phyloP scores from a whole-genome alignment of 2,888 invertebrate species.

The Cephus rjabovi region DNA sequence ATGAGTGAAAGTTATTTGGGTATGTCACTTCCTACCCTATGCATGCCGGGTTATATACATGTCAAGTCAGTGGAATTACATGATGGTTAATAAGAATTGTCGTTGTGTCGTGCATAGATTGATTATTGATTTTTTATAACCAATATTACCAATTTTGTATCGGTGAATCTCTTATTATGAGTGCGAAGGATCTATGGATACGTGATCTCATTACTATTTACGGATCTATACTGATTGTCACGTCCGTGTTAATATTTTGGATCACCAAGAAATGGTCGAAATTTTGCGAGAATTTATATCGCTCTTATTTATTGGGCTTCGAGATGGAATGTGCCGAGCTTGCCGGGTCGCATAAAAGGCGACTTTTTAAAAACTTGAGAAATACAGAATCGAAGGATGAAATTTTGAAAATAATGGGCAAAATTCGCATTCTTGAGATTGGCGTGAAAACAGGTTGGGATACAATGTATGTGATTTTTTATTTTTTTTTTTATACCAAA shows the following conservation, averaged over 20 bases:
- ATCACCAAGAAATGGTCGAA: slow-evolving; percentile 41
- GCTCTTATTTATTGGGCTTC: slow-evolving; percentile 51
- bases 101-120: not conserved
- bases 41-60: not conserved
- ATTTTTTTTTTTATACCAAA: not conserved
- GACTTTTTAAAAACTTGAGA: slow-evolving; percentile 45
- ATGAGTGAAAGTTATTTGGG: no score
- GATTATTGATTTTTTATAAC: not conserved
- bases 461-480: not conserved
- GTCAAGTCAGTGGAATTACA: not conserved
- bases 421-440: slow-evolving; percentile 56
- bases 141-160: not conserved
- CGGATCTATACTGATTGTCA: slow-evolving; percentile 34
- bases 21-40: no score
- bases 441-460: slow-evolving; percentile 58
- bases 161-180: slow-evolving; percentile 35
- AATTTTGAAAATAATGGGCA: slow-evolving; percentile 43
- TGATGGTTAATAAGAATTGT: not conserved
- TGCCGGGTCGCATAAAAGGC: slow-evolving; percentile 39
- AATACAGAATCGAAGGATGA: slow-evolving; percentile 45
- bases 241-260: slow-evolving; percentile 30
- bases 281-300: slow-evolving; percentile 43
- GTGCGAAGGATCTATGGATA: slow-evolving; percentile 51
- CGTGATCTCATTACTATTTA: slow-evolving; percentile 50
- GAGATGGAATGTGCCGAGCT: slow-evolving; percentile 55